Percentiles rank a stretch among this genome's conserved stretches.
Conservation (phyloP, 2,113 vertebrate species). For the Clarias batrachus region DNA sequence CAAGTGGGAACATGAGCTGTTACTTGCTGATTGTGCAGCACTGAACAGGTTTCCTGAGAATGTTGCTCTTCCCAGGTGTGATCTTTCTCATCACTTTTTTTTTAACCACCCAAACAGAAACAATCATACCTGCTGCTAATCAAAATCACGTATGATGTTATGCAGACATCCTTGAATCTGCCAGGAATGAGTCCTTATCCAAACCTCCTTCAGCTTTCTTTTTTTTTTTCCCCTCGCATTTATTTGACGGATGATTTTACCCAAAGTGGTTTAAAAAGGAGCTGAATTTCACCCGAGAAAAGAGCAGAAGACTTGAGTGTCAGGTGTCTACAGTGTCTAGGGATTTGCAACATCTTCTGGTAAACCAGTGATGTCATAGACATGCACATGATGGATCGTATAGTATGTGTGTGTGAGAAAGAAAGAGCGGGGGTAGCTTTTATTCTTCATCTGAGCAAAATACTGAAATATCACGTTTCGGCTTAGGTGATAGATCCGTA, state of each 20-base stretch:
- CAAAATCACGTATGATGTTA: background rate
- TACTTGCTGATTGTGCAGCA: constrained; percentile 59
- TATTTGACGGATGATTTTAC: background rate
- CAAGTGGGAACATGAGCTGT: constrained; percentile 58
- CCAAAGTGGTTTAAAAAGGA: background rate
- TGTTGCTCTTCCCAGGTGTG: constrained; percentile 28
- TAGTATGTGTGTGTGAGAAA: background rate
- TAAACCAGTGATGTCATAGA: background rate
- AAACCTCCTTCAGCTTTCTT: background rate
- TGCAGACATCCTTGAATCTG: background rate
- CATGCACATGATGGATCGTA: background rate
- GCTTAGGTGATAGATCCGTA: constrained; percentile 8
- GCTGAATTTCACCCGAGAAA: background rate
- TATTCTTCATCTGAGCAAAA: constrained; percentile 24
- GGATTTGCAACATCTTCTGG: background rate
- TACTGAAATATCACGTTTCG: constrained; percentile 11
- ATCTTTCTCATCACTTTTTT: constrained; percentile 21
- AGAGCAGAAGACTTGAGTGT: background rate
- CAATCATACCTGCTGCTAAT: constrained; percentile 13
- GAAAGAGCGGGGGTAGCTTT: background rate
- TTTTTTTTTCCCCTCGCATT: background rate
- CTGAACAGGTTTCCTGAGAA: constrained; percentile 62
- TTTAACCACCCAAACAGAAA: constrained; percentile 1
- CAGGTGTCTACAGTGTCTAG: background rate
- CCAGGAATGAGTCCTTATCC: background rate